These are phyloP conservation scores for Leptoclinus maculatus DNA, from an alignment of 2,797 vertebrate species.

Conservation along the genomic window DNA sequence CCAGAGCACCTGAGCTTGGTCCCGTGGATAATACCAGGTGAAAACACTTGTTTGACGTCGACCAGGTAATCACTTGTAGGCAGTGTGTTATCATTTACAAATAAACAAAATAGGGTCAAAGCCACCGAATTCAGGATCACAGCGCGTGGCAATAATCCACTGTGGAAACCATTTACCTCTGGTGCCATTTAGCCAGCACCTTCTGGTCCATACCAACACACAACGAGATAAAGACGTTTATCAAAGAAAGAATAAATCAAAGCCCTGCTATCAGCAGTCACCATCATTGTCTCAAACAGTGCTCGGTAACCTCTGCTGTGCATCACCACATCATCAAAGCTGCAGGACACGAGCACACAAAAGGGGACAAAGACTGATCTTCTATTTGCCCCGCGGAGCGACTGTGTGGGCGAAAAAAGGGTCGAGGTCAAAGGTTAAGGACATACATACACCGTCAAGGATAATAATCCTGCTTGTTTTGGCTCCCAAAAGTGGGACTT, in stretches of 20 bases:
- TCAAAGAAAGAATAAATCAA: constrained; percentile 57
- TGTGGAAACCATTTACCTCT: constrained; percentile 59
- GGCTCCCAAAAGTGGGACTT: constrained; percentile 34
- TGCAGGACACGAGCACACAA: constrained; percentile 20
- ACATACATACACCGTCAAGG: constrained; percentile 45
- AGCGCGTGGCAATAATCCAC: constrained; percentile 47
- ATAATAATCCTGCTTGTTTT: constrained; percentile 55
- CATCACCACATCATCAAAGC: constrained; percentile 46
- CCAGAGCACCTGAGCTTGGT: constrained; percentile 68
- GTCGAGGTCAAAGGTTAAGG: constrained; percentile 55
- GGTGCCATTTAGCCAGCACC: constrained; percentile 64
- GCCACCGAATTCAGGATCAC: constrained; percentile 43
- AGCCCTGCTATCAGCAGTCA: constrained; percentile 75
- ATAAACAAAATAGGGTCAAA: constrained; percentile 52
- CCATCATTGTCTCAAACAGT: constrained; percentile 67
- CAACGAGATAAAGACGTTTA: constrained; percentile 42
- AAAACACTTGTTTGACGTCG: constrained; percentile 66
- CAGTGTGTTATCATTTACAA: constrained; percentile 53
- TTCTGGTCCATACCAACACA: constrained; percentile 53
- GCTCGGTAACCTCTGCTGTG: constrained; percentile 64
- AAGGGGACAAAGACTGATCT: constrained; percentile 40
- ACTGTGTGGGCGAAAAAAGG: constrained; percentile 27
- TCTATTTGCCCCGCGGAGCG: constrained; percentile 29
- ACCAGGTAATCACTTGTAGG: constrained; percentile 24
- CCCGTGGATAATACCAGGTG: constrained; percentile 65